These are phyloP conservation scores for Nannoperca australis DNA, from an alignment of 2,797 vertebrate genomes.

Conservation along the genomic window DNA sequence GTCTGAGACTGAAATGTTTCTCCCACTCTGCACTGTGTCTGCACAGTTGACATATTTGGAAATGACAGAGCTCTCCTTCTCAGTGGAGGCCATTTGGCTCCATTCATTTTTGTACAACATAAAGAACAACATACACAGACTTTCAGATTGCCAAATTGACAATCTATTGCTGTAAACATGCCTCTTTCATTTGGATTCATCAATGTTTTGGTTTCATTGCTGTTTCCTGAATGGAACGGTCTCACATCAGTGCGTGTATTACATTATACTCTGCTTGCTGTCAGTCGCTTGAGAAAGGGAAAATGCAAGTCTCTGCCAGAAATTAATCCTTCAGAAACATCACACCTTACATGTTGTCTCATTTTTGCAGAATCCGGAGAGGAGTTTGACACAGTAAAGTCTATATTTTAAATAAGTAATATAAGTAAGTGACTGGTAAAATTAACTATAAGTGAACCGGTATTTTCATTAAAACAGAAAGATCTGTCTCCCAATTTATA, in stretches of 20 bases:
- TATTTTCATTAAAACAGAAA: not conserved
- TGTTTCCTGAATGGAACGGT: slow-evolving; percentile 41
- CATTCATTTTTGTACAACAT: slow-evolving; percentile 26
- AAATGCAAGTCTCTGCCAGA: slow-evolving; percentile 1
- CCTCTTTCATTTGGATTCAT: slow-evolving; percentile 44
- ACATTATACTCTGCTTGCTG: slow-evolving; percentile 40
- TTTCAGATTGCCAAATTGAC: slow-evolving; percentile 33
- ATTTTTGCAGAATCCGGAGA: not conserved
- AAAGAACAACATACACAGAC: slow-evolving; percentile 27
- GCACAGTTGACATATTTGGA: slow-evolving; percentile 27
- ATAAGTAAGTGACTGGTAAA: not conserved
- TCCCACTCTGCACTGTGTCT: slow-evolving; percentile 13
- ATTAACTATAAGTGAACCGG: not conserved
- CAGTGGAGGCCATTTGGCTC: slow-evolving; percentile 21
- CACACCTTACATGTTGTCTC: slow-evolving; percentile 9
- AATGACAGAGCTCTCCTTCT: not conserved
- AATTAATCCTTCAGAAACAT: slow-evolving; percentile 46
- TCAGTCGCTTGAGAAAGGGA: slow-evolving; percentile 52
- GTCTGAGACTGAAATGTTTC: not conserved
- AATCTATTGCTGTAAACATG: slow-evolving; percentile 32
- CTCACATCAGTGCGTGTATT: slow-evolving; percentile 53
- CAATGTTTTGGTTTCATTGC: slow-evolving; percentile 32
- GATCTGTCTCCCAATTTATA: slow-evolving; percentile 16
- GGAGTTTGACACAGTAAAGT: not conserved
- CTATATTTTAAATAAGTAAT: not conserved